These are phyloP conservation scores for Hippoglossus hippoglossus DNA, from an alignment of 2,797 vertebrate species.

Conservation along the genomic window DNA sequence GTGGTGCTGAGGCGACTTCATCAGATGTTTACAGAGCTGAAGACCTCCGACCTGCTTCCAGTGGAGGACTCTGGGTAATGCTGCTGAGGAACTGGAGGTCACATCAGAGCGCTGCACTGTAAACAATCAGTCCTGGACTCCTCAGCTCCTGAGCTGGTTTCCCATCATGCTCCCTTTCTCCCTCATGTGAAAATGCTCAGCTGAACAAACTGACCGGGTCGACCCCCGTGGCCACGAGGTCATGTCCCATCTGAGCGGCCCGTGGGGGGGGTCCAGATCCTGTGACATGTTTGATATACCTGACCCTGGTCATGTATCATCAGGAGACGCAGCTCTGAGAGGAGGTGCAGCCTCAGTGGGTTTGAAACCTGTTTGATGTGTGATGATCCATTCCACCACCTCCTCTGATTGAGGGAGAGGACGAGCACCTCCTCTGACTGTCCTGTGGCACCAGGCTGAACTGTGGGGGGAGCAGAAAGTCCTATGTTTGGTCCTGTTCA, in stretches of 20 bases:
- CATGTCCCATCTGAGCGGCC: conserved; percentile 51
- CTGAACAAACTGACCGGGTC: conserved; percentile 62
- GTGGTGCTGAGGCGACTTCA: no score
- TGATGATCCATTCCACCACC: no score
- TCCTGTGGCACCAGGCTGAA: no score
- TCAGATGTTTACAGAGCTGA: background rate
- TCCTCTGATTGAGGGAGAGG: no score
- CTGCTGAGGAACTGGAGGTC: background rate
- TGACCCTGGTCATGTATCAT: no score
- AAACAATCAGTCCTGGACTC: conserved; percentile 33
- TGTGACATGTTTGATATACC: no score
- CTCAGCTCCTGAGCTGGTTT: conserved; percentile 38
- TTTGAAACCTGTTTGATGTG: no score
- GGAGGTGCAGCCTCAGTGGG: no score
- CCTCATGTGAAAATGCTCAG: conserved; percentile 73
- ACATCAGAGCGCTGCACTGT: background rate
- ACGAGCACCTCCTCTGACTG: no score
- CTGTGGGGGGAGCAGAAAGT: no score
- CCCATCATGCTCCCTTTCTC: conserved; percentile 52
- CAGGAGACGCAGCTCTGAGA: no score
- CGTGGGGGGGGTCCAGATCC: background rate
- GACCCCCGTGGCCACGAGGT: conserved; percentile 35
- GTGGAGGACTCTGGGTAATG: background rate
- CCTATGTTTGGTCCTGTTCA: no score
- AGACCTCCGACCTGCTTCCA: background rate